Evolutionary conservation across 2,113 vertebrate species (phyloP).

Genomic region (Notothenia rossii): DNA sequence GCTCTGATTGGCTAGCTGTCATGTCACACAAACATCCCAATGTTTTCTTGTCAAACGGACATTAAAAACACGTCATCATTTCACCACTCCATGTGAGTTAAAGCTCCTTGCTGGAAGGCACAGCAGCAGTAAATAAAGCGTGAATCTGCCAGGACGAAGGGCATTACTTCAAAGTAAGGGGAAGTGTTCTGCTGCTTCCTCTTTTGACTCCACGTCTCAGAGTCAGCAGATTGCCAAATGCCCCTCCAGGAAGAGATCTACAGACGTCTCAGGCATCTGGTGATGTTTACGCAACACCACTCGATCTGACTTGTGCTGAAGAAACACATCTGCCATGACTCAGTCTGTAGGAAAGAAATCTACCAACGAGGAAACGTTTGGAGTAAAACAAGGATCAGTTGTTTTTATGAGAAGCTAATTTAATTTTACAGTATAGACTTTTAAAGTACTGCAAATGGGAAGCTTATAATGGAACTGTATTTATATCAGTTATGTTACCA

Average conservation of each 20-base stretch:
- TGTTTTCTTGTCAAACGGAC: no score
- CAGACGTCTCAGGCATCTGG: conserved; percentile 23
- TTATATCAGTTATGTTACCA: no score
- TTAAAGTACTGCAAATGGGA: not conserved
- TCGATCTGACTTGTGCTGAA: conserved; percentile 46
- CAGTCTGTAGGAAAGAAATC: not conserved
- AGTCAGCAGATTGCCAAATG: not conserved
- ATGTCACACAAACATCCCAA: no score
- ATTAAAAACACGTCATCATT: no score
- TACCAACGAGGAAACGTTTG: not conserved
- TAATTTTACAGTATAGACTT: not conserved
- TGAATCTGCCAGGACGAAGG: not conserved
- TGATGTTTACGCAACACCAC: conserved; percentile 42
- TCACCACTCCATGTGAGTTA: no score
- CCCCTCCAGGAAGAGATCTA: conserved; percentile 9
- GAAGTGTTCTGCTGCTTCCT: conserved; percentile 14
- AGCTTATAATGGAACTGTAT: no score
- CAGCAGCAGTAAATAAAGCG: not conserved
- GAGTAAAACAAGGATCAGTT: no score
- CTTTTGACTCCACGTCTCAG: conserved; percentile 12
- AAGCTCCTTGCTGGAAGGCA: no score
- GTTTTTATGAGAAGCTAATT: no score
- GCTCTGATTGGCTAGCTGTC: no score
- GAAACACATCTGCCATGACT: conserved; percentile 41
- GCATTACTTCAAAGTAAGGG: not conserved